phyloP scores from a whole-genome alignment of 2,888 invertebrate genomes.

The Monopis laevigella region DNA sequence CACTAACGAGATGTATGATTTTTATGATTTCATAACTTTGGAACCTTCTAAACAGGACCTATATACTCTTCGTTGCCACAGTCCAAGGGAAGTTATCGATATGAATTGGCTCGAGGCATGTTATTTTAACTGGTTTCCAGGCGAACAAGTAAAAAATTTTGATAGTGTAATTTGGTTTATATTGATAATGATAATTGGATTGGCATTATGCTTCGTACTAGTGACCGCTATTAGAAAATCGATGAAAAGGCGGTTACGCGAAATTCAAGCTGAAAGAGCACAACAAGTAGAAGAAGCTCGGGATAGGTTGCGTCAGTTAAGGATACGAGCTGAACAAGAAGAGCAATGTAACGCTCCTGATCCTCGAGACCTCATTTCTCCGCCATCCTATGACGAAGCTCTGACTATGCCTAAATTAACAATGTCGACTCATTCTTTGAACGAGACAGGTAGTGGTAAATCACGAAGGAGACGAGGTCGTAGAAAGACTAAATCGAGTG shows the following conservation, averaged over 20 bases:
- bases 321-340: slow-evolving; percentile 62
- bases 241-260: slow-evolving; percentile 60
- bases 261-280: slow-evolving; percentile 60
- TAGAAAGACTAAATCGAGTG: slow-evolving; percentile 61
- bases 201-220: slow-evolving; percentile 61
- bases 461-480: slow-evolving; percentile 44
- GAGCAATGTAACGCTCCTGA: slow-evolving; percentile 71
- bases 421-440: slow-evolving; percentile 66
- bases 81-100: slow-evolving; percentile 70
- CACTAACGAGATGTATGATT: slow-evolving; percentile 66
- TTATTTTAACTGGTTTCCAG: slow-evolving; percentile 67
- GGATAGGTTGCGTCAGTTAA: slow-evolving; percentile 62
- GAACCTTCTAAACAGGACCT: slow-evolving; percentile 64
- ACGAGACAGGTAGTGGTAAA: slow-evolving; percentile 52
- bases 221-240: slow-evolving; percentile 63
- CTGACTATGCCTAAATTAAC: slow-evolving; percentile 77
- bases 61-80: slow-evolving; percentile 70
- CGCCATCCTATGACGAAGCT: slow-evolving; percentile 82
- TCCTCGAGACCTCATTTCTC: slow-evolving; percentile 72
- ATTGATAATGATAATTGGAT: slow-evolving; percentile 60
- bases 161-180: slow-evolving; percentile 69
- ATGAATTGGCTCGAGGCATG: slow-evolving; percentile 77
- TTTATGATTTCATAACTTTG: slow-evolving; percentile 69
- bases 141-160: slow-evolving; percentile 37
- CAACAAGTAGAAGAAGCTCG: slow-evolving; percentile 66